Base-by-base conservation (phyloP, 2,113 vertebrate species). In the Australoheros scitulus region DNA sequence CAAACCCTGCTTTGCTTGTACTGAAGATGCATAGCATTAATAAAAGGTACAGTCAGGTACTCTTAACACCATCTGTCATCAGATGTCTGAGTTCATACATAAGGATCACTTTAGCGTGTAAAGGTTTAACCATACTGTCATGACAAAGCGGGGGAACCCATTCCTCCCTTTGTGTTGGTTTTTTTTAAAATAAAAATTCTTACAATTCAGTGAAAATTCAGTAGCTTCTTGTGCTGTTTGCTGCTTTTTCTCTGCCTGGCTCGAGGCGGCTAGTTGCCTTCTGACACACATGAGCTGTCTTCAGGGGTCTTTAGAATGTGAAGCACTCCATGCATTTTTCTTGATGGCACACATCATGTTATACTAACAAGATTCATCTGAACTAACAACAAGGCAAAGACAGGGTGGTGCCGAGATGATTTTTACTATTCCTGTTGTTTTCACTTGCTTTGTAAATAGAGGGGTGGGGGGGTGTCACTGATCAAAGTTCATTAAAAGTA, bases 181-280 rank as follows among this genome's bases (percentile, higher is more conserved):
- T 20, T 63, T 38, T 56, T 11, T 9, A 3, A 60, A 70, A 36
- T 38, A 55, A 55, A 14, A 3, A 7, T n/a, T 79, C 14, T 60
- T 61, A 87, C 50, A 14, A 79, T 91, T 89, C 79, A 76, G 41
- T 74, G 52, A 77, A 79, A 61, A 47, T 76, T 89, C 87, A 38
- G 63, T 79, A 59, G 78, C 82, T 87, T 80, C n/a, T 65, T 80
- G 79, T 89, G 84, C 86, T 87, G 89, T 89, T 87, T 82, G 88
- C 90, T 92, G 92, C 88, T 91, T 86, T 76, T 41, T 88, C 76
- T 92, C 87, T 92, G 87, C 88, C 88, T 84, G 83, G 61, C 80
- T 64, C 57, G 76, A 91, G 87, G 88, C 6, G 11, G 86, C 82
- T 87, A 76, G 92, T 93, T 93, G 93, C 94, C 93, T 94, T 94